Conservation (phyloP, 2,797 vertebrate species). For the Periophthalmus magnuspinnatus region DNA sequence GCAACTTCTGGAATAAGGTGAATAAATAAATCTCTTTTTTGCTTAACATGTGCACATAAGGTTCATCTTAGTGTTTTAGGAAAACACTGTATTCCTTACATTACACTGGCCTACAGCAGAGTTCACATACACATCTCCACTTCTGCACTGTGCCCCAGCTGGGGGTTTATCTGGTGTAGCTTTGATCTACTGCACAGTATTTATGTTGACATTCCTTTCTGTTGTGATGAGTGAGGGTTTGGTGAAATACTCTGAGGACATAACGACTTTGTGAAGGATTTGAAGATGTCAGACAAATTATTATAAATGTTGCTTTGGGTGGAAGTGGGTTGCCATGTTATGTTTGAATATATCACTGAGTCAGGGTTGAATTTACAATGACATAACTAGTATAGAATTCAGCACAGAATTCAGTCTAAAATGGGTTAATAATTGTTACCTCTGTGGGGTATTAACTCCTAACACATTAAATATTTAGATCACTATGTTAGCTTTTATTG, state of each 20-base stretch:
- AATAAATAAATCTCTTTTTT: too few species aligned
- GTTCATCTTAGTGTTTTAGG: too few species aligned
- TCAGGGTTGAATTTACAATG: too few species aligned
- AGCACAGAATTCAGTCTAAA: too few species aligned
- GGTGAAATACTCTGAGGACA: constrained; percentile 6
- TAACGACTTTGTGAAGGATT: constrained; percentile 6
- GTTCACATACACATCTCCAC: not conserved
- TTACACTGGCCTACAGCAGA: not conserved
- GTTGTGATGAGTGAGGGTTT: constrained; percentile 17
- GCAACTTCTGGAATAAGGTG: too few species aligned
- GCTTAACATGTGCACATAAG: too few species aligned
- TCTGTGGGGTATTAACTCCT: too few species aligned
- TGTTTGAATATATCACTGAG: not conserved
- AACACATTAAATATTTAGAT: too few species aligned
- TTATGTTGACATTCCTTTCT: constrained; percentile 31
- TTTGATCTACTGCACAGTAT: constrained; percentile 23
- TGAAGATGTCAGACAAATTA: constrained; percentile 11
- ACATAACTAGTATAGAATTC: too few species aligned
- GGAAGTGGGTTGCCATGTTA: not conserved
- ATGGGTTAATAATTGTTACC: too few species aligned
- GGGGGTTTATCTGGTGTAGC: constrained; percentile 18
- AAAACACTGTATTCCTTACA: too few species aligned
- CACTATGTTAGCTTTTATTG: too few species aligned
- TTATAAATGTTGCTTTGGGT: not conserved
- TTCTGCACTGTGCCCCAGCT: constrained; percentile 16